Evolutionary conservation across 1,140 invertebrate species (phyloP), one percentile per base, ranked within the genome.

Genomic region (Schlechtendalia chinensis): DNA sequence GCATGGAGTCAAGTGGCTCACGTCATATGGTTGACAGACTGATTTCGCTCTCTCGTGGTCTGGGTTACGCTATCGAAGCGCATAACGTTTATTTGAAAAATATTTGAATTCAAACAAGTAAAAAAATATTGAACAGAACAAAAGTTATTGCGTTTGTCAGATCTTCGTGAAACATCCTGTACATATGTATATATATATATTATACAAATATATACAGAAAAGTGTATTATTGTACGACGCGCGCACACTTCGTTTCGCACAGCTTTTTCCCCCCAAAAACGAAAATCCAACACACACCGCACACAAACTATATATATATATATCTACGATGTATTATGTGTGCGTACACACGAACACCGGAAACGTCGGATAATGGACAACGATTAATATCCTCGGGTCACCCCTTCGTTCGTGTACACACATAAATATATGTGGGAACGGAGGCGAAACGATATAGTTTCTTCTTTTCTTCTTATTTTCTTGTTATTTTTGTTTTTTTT

Each of bases 281-380:
- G n/a, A 67, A 39, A 67, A 67, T 67, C 32, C 32, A 3, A 12
- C 65, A 32, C 29, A 53, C 50, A n/a, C 10, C 11, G 12, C 14
- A 67, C 11, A 22, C 32, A 45, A 6, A 14, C 17, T 65, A 39
- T 39, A 39, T 39, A 65, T n/a, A 63, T 63, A 29, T 61, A 29
- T 59, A 27, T 6, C 16, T 69, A 50, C 67, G 39, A 17, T 50
- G 65, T 39, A 54, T n/a, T 50, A 10, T 50, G 32, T 63, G 59
- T 32, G 61, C 45, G 39, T 69, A 50, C 22, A 50, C 39, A 50
- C 39, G 22, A 47, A 69, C 67, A 69, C 67, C 67, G 67, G 67
- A 69, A 69, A 69, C 22, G 45, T 22, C 45, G 24, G 67, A 69
- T 69, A 69, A 69, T 69, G 67, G 67, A 69, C 67, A 47, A 24